These are phyloP conservation scores for Bungarus multicinctus DNA, from an alignment of 2,113 vertebrate genomes.

Conservation along the genomic window DNA sequence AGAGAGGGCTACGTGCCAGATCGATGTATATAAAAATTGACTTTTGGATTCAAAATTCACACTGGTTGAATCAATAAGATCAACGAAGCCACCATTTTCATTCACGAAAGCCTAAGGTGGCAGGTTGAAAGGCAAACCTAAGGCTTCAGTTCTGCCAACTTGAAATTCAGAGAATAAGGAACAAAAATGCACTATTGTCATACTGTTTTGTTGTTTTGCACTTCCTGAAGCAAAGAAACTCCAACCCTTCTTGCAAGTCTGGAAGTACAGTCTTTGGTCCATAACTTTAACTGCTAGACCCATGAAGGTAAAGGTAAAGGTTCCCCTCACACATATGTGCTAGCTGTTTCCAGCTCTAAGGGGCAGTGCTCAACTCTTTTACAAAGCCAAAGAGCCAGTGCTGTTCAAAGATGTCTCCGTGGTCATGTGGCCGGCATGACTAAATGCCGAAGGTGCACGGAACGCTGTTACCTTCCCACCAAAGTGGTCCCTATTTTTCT, in stretches of 20 bases:
- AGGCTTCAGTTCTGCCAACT: background rate
- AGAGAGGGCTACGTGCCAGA: background rate
- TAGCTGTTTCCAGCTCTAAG: too few relatives aligned
- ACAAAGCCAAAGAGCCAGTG: too few relatives aligned
- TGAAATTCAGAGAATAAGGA: background rate
- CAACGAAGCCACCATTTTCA: background rate
- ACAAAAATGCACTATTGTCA: background rate
- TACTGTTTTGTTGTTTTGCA: background rate
- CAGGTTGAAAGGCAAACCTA: background rate
- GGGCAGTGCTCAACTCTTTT: too few relatives aligned
- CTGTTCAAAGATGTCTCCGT: too few relatives aligned
- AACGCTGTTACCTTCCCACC: too few relatives aligned
- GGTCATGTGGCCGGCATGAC: too few relatives aligned
- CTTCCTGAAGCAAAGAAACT: background rate
- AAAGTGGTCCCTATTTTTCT: too few relatives aligned
- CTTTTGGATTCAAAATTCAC: background rate
- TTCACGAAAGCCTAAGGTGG: background rate
- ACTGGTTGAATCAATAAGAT: background rate
- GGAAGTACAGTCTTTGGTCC: too few relatives aligned
- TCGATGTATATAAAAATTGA: background rate
- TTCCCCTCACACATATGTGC: too few relatives aligned
- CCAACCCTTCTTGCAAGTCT: background rate
- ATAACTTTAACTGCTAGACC: too few relatives aligned
- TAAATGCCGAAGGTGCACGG: too few relatives aligned
- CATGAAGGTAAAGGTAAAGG: too few relatives aligned